Evolutionary conservation across 2,888 invertebrate species (phyloP), one percentile per base, ranked within the genome.

Genomic region (Scaptomyza parva): DNA sequence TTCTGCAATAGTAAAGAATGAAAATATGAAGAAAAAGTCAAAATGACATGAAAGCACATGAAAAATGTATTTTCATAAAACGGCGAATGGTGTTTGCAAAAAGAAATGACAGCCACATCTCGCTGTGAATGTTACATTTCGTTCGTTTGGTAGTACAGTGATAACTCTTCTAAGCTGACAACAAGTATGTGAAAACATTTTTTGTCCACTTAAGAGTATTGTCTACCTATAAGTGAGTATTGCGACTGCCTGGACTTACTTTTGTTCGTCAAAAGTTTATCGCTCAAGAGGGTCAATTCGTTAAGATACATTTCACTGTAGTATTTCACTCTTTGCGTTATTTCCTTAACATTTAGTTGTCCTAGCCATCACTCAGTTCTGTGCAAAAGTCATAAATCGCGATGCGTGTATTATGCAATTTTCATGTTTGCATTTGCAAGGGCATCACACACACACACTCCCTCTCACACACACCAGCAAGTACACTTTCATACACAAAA

Each of bases 391-490:
- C 89, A 88, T 89, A 88, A 88, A 88, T 88, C 88, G 89, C 73
- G 86, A 82, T 79, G 89, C 88, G 83, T 85, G 80, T 81, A 86
- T 88, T 87, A 88, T 84, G 86, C 79, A 88, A 87, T 88, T 88
- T 87, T 86, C 83, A 89, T 88, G 83, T 88, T 81, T 74, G 69
- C 86, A 74, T 82, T 81, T 67, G 70, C 71, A 55, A 76, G 51
- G 24, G 48, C 60, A 51, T 39, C 62, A 45, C 66, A 63, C 60
- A 77, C n/a, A 33, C n/a, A 33, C 33, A n/a, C 30, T 12, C 30
- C 1, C 1, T 2, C 8, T 3, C 12, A 30, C 30, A 30, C 3
- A 30, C 30, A 30, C 4, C 4, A 26, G 7, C 6, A 26, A 24
- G 6, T 6, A 24, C 6, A 24, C 22, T 24, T 24, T 28, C 30